A percentile compares a stretch with the other conserved stretches of the same genome.
Conservation (phyloP, 2,113 vertebrate species). For the Nycticryphes semicollaris region DNA sequence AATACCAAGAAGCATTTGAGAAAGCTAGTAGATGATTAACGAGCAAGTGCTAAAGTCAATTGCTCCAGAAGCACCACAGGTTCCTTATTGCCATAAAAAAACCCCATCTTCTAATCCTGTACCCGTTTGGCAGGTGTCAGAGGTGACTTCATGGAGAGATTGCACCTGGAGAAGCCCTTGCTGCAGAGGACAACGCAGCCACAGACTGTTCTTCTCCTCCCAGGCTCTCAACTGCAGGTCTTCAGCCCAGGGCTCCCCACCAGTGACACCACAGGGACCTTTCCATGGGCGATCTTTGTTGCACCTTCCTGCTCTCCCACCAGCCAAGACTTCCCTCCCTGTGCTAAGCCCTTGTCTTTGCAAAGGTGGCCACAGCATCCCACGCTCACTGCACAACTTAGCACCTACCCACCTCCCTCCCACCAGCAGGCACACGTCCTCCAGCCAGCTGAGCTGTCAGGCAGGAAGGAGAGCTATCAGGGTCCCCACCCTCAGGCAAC, state of each 20-base stretch:
- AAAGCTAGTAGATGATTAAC: constrained; percentile 48
- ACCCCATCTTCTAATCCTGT: not conserved
- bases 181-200: not conserved
- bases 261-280: not conserved
- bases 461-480: not conserved
- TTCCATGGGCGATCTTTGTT: not conserved
- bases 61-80: not conserved
- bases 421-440: not conserved
- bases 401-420: not conserved
- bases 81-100: not conserved
- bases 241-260: not conserved
- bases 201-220: not conserved
- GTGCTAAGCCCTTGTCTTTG: not conserved
- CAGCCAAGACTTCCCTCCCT: not conserved
- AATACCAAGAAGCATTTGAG: not conserved
- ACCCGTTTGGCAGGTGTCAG: not conserved
- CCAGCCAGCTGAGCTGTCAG: not conserved
- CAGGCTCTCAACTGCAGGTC: not conserved
- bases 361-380: not conserved
- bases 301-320: not conserved
- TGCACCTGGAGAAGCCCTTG: not conserved
- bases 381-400: not conserved
- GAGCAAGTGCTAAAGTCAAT: not conserved
- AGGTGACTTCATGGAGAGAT: rapidly evolving
- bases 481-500: not conserved